phyloP scores from a whole-genome alignment of 2,888 invertebrate species.

The Oscheius myriophilus region DNA sequence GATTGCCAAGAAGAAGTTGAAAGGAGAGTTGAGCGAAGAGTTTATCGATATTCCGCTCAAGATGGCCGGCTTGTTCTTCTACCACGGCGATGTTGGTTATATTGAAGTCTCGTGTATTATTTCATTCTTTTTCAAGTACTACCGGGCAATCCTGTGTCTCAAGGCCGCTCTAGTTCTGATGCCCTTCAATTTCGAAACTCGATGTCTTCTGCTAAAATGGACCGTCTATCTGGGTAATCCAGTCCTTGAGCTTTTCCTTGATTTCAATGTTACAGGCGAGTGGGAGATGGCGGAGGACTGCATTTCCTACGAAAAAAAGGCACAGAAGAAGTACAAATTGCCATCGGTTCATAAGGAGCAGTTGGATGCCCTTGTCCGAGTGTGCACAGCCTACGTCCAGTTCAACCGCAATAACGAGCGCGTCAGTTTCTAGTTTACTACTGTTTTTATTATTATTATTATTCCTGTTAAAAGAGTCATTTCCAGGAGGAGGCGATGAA shows the following conservation, averaged over 20 bases:
- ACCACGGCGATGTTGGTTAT: slow-evolving; percentile 14
- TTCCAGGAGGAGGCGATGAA: slow-evolving; percentile 14
- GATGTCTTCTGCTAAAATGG: slow-evolving; percentile 10
- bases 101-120: background rate
- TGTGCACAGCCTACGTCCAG: background rate
- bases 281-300: slow-evolving; percentile 3
- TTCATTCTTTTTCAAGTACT: slow-evolving; percentile 14
- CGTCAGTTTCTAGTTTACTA: background rate
- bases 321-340: background rate
- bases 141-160: slow-evolving; percentile 12
- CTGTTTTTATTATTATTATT: background rate
- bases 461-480: background rate
- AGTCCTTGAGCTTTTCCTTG: background rate
- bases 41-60: background rate
- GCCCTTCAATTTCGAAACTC: background rate
- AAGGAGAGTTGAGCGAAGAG: background rate
- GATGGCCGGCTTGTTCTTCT: slow-evolving; percentile 17
- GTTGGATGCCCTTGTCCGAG: background rate
- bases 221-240: slow-evolving; percentile 4
- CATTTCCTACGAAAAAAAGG: background rate
- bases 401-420: background rate
- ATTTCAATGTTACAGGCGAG: background rate
- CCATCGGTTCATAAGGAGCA: background rate
- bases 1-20: slow-evolving; percentile 2
- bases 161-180: background rate